phyloP scores from a whole-genome alignment of 64 coral and sea anemone species.

The Catalaphyllia jardinei region DNA sequence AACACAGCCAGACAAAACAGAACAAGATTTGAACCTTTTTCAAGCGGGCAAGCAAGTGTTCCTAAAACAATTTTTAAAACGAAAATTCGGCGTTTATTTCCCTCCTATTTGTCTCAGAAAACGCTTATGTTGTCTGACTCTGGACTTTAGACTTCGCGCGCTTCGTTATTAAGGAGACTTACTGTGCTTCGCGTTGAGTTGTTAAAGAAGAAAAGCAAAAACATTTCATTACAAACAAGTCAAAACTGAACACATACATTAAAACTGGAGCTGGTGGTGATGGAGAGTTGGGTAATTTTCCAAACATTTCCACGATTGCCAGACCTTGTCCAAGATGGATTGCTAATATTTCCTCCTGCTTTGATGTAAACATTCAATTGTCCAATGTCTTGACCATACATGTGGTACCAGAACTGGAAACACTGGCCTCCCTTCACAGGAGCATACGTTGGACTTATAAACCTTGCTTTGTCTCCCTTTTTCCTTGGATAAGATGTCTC shows the following conservation, averaged over 20 bases:
- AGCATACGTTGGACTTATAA: slow-evolving; percentile 57
- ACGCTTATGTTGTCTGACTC: too few species aligned
- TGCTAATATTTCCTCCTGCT: not conserved
- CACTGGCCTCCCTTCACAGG: slow-evolving; percentile 70
- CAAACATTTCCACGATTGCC: slow-evolving; percentile 83
- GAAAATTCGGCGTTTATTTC: too few species aligned
- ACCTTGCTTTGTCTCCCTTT: slow-evolving; percentile 76
- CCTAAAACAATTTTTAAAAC: too few species aligned
- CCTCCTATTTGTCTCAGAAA: too few species aligned
- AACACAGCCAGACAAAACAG: too few species aligned
- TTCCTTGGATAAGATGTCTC: slow-evolving; percentile 81
- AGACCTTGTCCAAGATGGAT: slow-evolving; percentile 69
- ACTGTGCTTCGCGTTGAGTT: too few species aligned
- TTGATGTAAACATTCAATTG: slow-evolving; percentile 75
- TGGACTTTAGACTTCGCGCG: too few species aligned
- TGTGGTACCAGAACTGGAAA: slow-evolving; percentile 98
- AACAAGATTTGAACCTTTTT: too few species aligned
- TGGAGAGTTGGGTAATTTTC: slow-evolving; percentile 73
- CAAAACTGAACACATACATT: slow-evolving; percentile 28
- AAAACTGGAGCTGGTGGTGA: slow-evolving; percentile 55
- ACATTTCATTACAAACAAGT: not conserved
- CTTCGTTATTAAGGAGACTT: not conserved
- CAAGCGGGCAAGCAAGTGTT: too few species aligned
- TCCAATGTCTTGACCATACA: slow-evolving; percentile 84
- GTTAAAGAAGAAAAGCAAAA: not conserved